Evolutionary conservation across 2,888 invertebrate species (phyloP), one percentile per base, ranked within the genome.

Genomic region (Germaria angustata): DNA sequence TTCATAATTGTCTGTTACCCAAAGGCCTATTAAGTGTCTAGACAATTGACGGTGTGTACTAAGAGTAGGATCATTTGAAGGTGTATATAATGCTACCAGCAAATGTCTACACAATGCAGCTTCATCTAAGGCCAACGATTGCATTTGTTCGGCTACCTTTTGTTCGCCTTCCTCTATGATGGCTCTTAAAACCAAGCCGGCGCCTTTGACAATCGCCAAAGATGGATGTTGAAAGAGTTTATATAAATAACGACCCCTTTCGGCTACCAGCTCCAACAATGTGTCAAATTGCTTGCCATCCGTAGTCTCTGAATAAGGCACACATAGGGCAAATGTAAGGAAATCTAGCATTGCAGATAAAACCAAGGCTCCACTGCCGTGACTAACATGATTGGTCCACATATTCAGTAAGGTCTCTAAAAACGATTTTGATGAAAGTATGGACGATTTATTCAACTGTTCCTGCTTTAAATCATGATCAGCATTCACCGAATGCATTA

Each of bases 241-340:
- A 90, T 98, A 99, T 20, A 99, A 92, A 80, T 95, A 95, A 75
- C 98, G 94, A 6, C 99, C 99, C 85, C 96, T 94, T 68, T 95
- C 94, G 4, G 99, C 98, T 1, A 99, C 98, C 94, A 99, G 95
- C 91, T 98, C 97, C 24, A 99, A 92, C 68, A 99, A 92, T 86
- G 94, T 94, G 91, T 99, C 99, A 91, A 98, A 98, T 90, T 97
- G 97, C 89, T 96, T 96, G 65, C 98, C 98, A 89, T 99, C 98
- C 0, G 99, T 99, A 4, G 99, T 99, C 92, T 99, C 99, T 89
- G 98, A 98, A 92, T 99, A 99, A 4, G 99, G 99, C 84, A 99
- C 98, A 92, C 99, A 99, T 49, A 99, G 93, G 3, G 98, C 96
- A 92, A 99, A 99, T 44, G 99, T 99, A 84, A 99, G 92, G 90